Evolutionary conservation across 2,888 invertebrate species (phyloP), one percentile per base, ranked within the genome.

Genomic region (Heteromurus nitidus): DNA sequence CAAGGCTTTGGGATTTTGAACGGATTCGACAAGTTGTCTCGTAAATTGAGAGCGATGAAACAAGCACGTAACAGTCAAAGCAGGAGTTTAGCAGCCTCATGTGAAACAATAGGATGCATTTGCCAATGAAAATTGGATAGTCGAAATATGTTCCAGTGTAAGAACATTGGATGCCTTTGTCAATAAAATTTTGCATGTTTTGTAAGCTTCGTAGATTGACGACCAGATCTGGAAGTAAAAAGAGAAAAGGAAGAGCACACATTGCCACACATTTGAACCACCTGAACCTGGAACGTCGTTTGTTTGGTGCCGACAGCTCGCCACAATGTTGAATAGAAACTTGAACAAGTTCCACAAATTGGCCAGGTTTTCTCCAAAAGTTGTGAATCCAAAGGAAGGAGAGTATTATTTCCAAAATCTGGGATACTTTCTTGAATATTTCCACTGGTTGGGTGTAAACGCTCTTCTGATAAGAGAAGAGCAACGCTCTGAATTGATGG

Each of bases 331-430:
- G 20, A n/a, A 3, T 20, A 47, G 65, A n/a, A n/a, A n/a, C n/a
- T n/a, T 44, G 7, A 9, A 53, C 2, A 26, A 68, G 7, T 28
- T 28, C 7, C 26, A 24, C 16, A 47, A 28, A 18, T 68, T 68
- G 18, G 20, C 1, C 1, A 68, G 58, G 16, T 9, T 42, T 55
- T 7, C 42, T 22, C 69, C 55, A 70, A 58, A 70, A 70, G 11
- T 18, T 1, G n/a, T 24, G n/a, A 13, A 70, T 3, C 69, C 69
- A 70, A 18, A 55, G 7, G 2, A 55, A 1, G 7, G 36, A 58
- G n/a, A 70, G 13, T 0, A 22, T 36, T 20, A 24, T 24, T 58
- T 70, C 69, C 3, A 70, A 24, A 36, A 70, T 20, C 2, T 0
- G 13, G 7, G 55, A 55, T 16, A 36, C 11, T n/a, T 36, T 22